Evolutionary conservation across 2,888 invertebrate species (phyloP).

Genomic region (Platycnemis pennipes): DNA sequence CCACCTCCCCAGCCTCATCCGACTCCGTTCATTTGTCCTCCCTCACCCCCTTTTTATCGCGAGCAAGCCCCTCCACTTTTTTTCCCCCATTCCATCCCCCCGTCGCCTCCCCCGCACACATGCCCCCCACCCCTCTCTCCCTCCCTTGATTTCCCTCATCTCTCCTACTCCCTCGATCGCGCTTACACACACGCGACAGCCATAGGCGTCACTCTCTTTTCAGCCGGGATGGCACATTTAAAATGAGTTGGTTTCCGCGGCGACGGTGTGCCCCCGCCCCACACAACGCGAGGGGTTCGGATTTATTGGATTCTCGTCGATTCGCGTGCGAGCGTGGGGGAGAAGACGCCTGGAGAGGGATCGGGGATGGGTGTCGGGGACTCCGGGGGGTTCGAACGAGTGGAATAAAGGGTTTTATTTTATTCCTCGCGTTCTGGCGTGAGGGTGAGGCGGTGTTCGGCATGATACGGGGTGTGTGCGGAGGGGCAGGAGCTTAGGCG

Average conservation of each 20-base stretch:
- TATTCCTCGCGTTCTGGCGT: not conserved
- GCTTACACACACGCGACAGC: not conserved
- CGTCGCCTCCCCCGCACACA: not conserved
- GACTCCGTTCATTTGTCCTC: too few relatives aligned
- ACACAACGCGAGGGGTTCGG: not conserved
- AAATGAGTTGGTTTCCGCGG: constrained; percentile 43
- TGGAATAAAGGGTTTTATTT: not conserved
- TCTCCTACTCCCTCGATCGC: not conserved
- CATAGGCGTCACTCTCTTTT: constrained; percentile 29
- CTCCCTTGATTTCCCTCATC: not conserved
- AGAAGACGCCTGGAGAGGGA: not conserved
- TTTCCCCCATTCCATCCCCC: not conserved
- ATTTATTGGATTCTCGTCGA: constrained; percentile 53
- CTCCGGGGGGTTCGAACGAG: not conserved
- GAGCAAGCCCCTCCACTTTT: not conserved
- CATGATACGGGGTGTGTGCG: not conserved
- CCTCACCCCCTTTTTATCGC: not conserved
- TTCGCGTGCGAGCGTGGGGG: not conserved
- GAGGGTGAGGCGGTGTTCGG: not conserved
- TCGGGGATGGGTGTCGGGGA: not conserved
- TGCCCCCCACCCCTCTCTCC: not conserved
- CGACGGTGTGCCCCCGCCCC: not conserved
- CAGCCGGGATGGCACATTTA: constrained; percentile 6
- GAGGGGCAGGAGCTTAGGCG: not conserved
- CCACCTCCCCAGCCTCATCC: not conserved